These are phyloP conservation scores for Ptychoptera contaminata DNA, from an alignment of 2,888 invertebrate species.

Conservation along the genomic window DNA sequence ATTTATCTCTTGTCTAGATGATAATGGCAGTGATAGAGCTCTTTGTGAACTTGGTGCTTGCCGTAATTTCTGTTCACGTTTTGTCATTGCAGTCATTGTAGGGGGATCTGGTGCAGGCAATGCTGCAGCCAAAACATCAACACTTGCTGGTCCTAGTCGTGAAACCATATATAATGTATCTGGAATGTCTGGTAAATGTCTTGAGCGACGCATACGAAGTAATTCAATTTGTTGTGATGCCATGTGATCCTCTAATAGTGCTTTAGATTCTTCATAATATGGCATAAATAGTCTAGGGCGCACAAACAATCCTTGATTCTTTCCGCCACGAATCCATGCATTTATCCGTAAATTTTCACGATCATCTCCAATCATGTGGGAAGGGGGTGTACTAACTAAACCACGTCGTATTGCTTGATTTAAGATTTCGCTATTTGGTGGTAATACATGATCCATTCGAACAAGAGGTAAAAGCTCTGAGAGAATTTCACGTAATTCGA, in stretches of 20 bases:
- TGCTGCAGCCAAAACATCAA: slow-evolving; percentile 47
- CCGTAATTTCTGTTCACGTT: slow-evolving; percentile 69
- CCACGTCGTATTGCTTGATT: slow-evolving; percentile 52
- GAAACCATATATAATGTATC: slow-evolving; percentile 84
- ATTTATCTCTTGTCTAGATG: slow-evolving; percentile 61
- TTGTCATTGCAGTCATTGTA: slow-evolving; percentile 63
- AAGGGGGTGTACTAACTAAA: slow-evolving; percentile 64
- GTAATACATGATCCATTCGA: slow-evolving; percentile 78
- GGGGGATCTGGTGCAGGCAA: slow-evolving; percentile 63
- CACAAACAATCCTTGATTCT: slow-evolving; percentile 54
- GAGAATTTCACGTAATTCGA: slow-evolving; percentile 69
- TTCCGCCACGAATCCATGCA: slow-evolving; percentile 66
- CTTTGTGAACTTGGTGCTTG: slow-evolving; percentile 64
- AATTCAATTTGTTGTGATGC: slow-evolving; percentile 57
- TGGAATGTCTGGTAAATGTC: slow-evolving; percentile 70
- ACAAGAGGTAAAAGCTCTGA: slow-evolving; percentile 72
- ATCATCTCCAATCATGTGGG: slow-evolving; percentile 69
- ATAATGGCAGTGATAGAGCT: slow-evolving; percentile 57
- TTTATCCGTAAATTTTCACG: slow-evolving; percentile 46
- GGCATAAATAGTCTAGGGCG: slow-evolving; percentile 86
- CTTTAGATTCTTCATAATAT: slow-evolving; percentile 87
- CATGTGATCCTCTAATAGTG: slow-evolving; percentile 67
- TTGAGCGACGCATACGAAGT: slow-evolving; percentile 50
- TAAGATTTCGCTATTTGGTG: slow-evolving; percentile 64
- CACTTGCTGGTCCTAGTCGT: slow-evolving; percentile 34